Base-by-base conservation (phyloP, 2,113 vertebrate species). In the Mobula hypostoma region DNA sequence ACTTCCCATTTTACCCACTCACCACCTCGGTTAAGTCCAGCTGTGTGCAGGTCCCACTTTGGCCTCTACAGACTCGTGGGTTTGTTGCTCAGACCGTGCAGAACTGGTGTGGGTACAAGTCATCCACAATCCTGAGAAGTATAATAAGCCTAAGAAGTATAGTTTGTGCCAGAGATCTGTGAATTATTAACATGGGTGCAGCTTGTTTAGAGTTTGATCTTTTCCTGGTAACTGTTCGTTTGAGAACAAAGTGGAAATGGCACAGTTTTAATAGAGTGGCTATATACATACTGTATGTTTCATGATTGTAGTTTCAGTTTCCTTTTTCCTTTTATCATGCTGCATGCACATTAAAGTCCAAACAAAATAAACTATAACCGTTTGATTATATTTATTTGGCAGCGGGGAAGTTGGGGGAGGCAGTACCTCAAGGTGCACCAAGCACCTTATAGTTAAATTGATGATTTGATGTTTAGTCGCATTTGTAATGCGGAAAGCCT, bases 171-270 rank as follows among this genome's bases (percentile, higher is more conserved):
- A 7, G 29, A 90, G 85, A 61, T 90, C 14, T 19, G 29, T 32
- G 5, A 90, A 90, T 90, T 66, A 90, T 90, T 90, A 90, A 66
- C 61, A 90, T 7, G 61, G 58, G 27, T 87, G 56, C 58, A 87
- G 14, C 15, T 66, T 66, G 29, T 66, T 90, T 66, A 32, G 14
- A 66, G 29, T 90, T 63, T 90, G 14, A 32, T 66, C 29, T 63
- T 27, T 66, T 66, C 6, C 14, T n/a, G n/a, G 61, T 32, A 90
- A 32, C 29, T 87, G 56, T 32, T 90, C 61, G 15, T 0, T n/a
- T 90, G 66, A 61, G 85, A 90, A 17, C 7, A 29, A 63, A 90
- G n/a, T 66, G 32, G 7, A 29, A 58, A 12, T n/a, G 32, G 61
- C 61, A 32, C 12, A n/a, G 12, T 87, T 87, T n/a, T 61, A 61